phyloP scores from a whole-genome alignment of 2,888 invertebrate species.

The Eupsilia transversa region DNA sequence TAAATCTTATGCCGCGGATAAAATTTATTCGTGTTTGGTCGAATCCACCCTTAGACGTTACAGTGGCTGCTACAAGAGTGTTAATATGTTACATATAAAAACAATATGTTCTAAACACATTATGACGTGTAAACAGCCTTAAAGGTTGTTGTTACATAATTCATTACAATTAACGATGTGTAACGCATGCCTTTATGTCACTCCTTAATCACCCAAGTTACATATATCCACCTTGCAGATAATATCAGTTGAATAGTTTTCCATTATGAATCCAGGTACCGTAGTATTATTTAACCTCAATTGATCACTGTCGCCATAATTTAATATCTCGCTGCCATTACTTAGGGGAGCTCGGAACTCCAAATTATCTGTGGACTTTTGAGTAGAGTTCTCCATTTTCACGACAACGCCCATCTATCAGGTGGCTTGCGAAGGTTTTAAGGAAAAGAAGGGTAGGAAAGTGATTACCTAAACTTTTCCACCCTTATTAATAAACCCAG shows the following conservation, averaged over 20 bases:
- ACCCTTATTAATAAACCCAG: constrained; percentile 3
- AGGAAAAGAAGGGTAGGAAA: constrained; percentile 8
- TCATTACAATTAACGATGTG: constrained; percentile 49
- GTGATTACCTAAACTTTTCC: constrained; percentile 3
- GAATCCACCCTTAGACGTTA: too few species aligned
- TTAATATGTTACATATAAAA: not conserved
- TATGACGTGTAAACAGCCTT: constrained; percentile 12
- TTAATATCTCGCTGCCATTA: constrained; percentile 26
- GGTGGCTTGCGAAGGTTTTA: constrained; percentile 20
- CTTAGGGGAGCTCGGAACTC: not conserved
- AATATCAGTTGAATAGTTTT: constrained; percentile 44
- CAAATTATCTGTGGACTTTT: constrained; percentile 20
- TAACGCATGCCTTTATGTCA: constrained; percentile 19
- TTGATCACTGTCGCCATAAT: constrained; percentile 45
- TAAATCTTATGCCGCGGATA: too few species aligned
- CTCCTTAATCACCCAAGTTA: constrained; percentile 53
- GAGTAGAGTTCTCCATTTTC: constrained; percentile 6
- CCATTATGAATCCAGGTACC: constrained; percentile 28
- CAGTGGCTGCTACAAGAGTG: not conserved
- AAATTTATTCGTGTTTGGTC: too few species aligned
- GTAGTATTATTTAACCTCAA: constrained; percentile 18
- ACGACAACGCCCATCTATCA: constrained; percentile 2
- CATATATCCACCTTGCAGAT: constrained; percentile 39
- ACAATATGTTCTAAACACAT: not conserved
- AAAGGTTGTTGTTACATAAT: constrained; percentile 26